Conservation (phyloP, 1,140 invertebrate genomes). For the Elysia chlorotica region DNA sequence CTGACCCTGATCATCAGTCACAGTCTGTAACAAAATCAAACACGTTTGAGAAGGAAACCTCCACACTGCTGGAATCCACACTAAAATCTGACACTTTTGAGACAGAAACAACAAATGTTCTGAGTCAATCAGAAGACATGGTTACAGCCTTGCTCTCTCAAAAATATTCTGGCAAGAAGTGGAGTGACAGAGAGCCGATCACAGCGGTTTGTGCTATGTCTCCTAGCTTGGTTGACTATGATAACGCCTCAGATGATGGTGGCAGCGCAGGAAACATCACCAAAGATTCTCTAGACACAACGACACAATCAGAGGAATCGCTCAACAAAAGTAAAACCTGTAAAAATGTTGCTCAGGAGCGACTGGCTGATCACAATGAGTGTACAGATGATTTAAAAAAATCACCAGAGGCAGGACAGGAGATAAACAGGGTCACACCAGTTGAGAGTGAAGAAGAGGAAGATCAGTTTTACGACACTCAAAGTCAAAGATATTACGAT, state of each 20-base stretch:
- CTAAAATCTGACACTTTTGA: no score
- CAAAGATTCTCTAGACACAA: constrained; percentile 15
- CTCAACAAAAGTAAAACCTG: background rate
- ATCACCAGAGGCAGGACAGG: background rate
- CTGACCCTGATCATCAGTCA: background rate
- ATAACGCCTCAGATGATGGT: background rate
- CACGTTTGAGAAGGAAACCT: no score
- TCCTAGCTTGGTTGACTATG: constrained; percentile 10
- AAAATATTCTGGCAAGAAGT: no score
- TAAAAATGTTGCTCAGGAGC: no score
- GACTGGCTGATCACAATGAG: no score
- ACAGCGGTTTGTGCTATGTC: constrained; percentile 2
- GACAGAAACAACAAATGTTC: no score
- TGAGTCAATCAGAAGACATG: no score
- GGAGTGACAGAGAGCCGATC: no score
- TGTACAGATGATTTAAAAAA: no score
- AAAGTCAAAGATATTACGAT: constrained; percentile 11
- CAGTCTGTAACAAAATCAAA: no score
- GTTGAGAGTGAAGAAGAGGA: background rate
- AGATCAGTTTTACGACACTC: constrained; percentile 8
- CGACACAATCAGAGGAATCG: constrained; percentile 4
- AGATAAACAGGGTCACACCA: background rate
- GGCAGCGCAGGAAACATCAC: constrained; percentile 2
- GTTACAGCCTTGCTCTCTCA: no score
- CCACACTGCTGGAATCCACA: no score